phyloP scores from a whole-genome alignment of 1,140 invertebrate species.

The Cyclargus thomasi region DNA sequence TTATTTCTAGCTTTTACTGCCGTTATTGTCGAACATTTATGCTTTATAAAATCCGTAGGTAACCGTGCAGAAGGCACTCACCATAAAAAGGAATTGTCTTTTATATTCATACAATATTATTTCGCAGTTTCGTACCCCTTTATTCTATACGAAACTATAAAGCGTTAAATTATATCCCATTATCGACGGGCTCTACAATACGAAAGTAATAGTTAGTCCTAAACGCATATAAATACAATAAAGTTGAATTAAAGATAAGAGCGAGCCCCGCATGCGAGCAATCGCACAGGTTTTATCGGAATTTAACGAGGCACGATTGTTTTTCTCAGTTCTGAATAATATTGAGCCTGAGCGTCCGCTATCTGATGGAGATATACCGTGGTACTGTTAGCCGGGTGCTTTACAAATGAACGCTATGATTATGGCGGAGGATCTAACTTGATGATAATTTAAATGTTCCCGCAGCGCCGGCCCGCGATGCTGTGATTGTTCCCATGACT shows the following conservation, averaged over 20 bases:
- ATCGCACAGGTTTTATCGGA: conserved; percentile 59
- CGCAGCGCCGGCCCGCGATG: conserved; percentile 43
- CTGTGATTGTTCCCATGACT: conserved; percentile 51
- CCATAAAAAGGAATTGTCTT: not conserved
- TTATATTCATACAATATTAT: conserved; percentile 2
- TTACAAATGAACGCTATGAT: conserved; percentile 69
- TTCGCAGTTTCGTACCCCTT: not conserved
- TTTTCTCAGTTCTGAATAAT: conserved; percentile 73
- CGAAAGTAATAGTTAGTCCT: conserved; percentile 23
- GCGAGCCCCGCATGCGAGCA: conserved; percentile 46
- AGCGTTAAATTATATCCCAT: conserved; percentile 6
- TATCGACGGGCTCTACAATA: not conserved
- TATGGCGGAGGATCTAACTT: conserved; percentile 61
- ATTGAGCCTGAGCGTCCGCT: conserved; percentile 57
- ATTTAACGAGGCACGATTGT: conserved; percentile 72
- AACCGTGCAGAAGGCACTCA: not conserved
- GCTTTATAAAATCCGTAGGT: not conserved
- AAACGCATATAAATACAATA: conserved; percentile 39
- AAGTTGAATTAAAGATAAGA: conserved; percentile 44
- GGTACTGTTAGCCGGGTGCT: conserved; percentile 57
- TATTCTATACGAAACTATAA: conserved; percentile 10
- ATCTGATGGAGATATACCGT: conserved; percentile 69
- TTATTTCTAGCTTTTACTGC: too few species aligned
- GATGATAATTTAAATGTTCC: conserved; percentile 69
- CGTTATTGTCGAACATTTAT: not conserved